These are phyloP conservation scores for Catonia carolina DNA, from an alignment of 2,888 invertebrate genomes.

Conservation along the genomic window DNA sequence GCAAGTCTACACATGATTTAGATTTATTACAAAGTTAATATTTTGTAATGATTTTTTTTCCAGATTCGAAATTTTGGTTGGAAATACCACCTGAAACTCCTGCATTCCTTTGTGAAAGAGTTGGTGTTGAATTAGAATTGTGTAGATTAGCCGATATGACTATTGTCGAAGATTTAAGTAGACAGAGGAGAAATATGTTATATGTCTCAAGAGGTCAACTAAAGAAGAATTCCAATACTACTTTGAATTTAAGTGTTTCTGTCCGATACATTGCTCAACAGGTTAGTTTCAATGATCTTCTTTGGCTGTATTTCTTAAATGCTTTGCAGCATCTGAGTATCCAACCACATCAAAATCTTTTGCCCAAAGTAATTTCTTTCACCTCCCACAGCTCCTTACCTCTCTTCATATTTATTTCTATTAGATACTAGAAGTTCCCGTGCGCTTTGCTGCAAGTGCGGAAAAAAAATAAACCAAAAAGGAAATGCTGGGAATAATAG, in stretches of 20 bases:
- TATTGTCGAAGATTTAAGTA: constrained; percentile 67
- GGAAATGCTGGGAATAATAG: too few species aligned
- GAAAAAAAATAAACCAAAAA: too few species aligned
- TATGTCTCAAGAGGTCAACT: constrained; percentile 81
- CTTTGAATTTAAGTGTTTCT: constrained; percentile 82
- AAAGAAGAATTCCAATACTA: constrained; percentile 85
- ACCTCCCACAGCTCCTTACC: too few species aligned
- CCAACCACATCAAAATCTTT: too few species aligned
- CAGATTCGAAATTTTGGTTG: constrained; percentile 44
- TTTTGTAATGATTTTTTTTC: constrained; percentile 8
- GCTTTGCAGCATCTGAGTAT: too few species aligned
- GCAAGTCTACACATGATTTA: too few species aligned
- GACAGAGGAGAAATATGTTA: constrained; percentile 70
- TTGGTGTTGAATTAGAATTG: constrained; percentile 81
- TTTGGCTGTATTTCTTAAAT: too few species aligned
- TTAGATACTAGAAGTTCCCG: too few species aligned
- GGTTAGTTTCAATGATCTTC: too few species aligned
- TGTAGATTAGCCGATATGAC: constrained; percentile 85
- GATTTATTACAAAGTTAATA: not conserved
- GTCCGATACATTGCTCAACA: constrained; percentile 88
- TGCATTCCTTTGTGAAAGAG: constrained; percentile 87
- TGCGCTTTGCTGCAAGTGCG: too few species aligned
- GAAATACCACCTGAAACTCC: constrained; percentile 69
- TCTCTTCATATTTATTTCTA: too few species aligned
- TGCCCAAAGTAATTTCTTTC: too few species aligned